Evolutionary conservation across 2,113 vertebrate genomes (phyloP).

Genomic region (Ophiodon elongatus): DNA sequence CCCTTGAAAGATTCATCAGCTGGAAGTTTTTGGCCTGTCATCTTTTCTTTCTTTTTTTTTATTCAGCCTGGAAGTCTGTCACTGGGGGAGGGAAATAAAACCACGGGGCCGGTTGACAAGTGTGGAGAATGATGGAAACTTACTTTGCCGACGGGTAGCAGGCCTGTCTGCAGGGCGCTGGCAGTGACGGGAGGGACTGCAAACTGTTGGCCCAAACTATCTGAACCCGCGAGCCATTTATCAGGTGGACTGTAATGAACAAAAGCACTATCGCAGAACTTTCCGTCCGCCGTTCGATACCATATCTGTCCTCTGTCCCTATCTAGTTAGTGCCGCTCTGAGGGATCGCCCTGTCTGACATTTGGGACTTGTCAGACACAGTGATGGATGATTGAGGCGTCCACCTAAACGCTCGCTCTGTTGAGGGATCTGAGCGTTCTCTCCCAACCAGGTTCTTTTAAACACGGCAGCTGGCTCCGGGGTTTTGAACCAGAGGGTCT

Average conservation of each 20-base stretch:
- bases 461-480: neutral
- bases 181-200: constrained; percentile 31
- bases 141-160: constrained; percentile 16
- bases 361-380: constrained; percentile 70
- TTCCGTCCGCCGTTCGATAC: constrained; percentile 72
- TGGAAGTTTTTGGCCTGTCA: constrained; percentile 35
- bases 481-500: neutral
- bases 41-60: constrained; percentile 1
- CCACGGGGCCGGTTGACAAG: constrained; percentile 28
- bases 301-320: constrained; percentile 71
- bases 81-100: constrained; percentile 16
- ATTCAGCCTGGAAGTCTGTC: constrained; percentile 30
- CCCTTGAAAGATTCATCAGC: constrained; percentile 38
- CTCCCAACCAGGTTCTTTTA: constrained; percentile 21
- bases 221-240: constrained; percentile 65
- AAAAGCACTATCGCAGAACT: constrained; percentile 76
- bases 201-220: constrained; percentile 67
- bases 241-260: constrained; percentile 81
- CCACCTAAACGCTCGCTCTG: constrained; percentile 42
- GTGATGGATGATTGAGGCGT: constrained; percentile 76
- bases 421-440: constrained; percentile 27
- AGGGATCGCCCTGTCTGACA: constrained; percentile 77
- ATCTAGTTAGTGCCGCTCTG: constrained; percentile 72
- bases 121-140: constrained; percentile 50
- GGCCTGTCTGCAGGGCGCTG: constrained; percentile 17